Evolutionary conservation across 2,888 invertebrate genomes (phyloP), one percentile per base, ranked within the genome.

Genomic region (Melinopterus prodromus): DNA sequence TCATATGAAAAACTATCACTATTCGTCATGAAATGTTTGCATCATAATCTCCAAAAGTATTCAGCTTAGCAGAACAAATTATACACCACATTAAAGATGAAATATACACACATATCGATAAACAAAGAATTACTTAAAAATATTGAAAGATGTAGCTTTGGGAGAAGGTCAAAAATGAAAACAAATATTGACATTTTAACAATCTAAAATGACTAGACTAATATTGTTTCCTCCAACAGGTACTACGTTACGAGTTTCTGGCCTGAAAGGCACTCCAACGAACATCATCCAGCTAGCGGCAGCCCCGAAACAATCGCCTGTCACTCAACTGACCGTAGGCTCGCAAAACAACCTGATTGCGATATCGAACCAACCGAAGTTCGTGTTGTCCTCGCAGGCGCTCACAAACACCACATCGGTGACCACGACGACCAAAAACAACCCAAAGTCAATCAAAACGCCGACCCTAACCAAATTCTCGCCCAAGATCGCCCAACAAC

Each of bases 241-340:
- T 78, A 90, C 90, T 36, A 90, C 91, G 14, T 84, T 91, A 38
- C 87, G 91, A 36, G 90, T 91, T 4, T 89, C 90, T 12, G 88
- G 89, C 3, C 86, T 89, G 2, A 90, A 91, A 86, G 88, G 87
- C 2, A 88, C 89, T 9, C 90, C 90, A 84, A 87, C 90, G 6
- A 92, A 90, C 84, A 88, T 92, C 3, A 91, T 92, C 53, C 92
- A 92, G 84, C 84, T 92, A 76, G 88, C 91, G 2, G 88, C 90
- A 7, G 85, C 87, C 6, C 86, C 88, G 15, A 88, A 89, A 69
- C 90, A 89, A 83, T 86, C 88, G 6, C 36, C n/a, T 9, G 84
- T 87, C 6, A 85, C 89, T 6, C 91, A 91, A 84, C 91, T 90
- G 83, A 90, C 91, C 0, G 91, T 91, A 16, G 90, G 91, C 6